Percentiles rank a stretch among this genome's conserved stretches.
phyloP scores from a whole-genome alignment of 1,140 invertebrate species.

The Pseudomyrmex flavicornis region DNA sequence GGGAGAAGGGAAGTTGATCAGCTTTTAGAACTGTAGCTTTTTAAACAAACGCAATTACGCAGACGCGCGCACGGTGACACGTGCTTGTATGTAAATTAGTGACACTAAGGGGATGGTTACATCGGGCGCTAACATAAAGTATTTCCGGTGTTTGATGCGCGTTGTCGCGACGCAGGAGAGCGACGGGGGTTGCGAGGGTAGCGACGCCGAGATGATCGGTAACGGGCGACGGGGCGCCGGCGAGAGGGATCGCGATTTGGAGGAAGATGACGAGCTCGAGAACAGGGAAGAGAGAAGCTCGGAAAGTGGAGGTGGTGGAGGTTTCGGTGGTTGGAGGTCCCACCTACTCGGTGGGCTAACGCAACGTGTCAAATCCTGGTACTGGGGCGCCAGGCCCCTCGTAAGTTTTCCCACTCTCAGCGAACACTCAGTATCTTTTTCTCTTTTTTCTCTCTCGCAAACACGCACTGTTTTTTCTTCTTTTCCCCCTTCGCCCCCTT shows the following conservation, averaged over 20 bases:
- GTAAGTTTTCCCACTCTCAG: conserved; percentile 89
- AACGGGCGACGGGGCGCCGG: conserved; percentile 77
- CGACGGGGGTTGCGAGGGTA: conserved; percentile 84
- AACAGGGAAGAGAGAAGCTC: conserved; percentile 84
- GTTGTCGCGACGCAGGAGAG: conserved; percentile 79
- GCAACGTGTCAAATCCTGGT: conserved; percentile 97
- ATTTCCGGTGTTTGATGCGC: conserved; percentile 71
- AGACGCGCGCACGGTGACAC: neutral
- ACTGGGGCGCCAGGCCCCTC: conserved; percentile 95
- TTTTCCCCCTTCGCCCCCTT: neutral
- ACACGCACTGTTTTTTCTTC: conserved; percentile 7
- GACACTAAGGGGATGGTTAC: neutral
- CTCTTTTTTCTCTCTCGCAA: conserved; percentile 53
- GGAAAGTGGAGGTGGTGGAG: conserved; percentile 88
- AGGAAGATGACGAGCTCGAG: conserved; percentile 84
- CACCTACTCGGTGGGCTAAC: conserved; percentile 94
- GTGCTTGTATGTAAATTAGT: conserved; percentile 1
- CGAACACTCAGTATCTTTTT: conserved; percentile 13
- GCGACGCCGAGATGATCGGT: conserved; percentile 85
- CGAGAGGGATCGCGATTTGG: conserved; percentile 85
- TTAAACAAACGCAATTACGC: no score
- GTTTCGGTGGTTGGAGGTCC: conserved; percentile 95
- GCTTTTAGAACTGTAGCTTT: neutral
- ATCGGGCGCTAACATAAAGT: conserved; percentile 68
- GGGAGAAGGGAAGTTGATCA: neutral